A percentile compares a stretch with the other conserved stretches of the same genome.
phyloP scores from a whole-genome alignment of 2,797 vertebrate species.

The Holocentrus rufus region DNA sequence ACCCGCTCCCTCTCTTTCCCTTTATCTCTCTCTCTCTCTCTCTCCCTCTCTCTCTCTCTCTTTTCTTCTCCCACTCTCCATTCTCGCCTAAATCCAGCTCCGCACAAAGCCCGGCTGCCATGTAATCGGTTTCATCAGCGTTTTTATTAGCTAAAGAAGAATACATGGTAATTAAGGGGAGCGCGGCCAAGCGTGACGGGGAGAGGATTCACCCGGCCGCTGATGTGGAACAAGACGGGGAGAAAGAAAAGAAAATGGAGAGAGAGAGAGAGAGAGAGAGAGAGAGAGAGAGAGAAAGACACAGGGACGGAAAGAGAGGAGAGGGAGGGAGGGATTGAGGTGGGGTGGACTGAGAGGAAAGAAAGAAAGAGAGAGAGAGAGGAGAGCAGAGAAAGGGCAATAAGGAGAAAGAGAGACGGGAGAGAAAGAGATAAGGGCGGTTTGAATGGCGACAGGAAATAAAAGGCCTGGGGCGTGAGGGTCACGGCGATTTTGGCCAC shows the following conservation, averaged over 20 bases:
- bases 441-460: conserved; percentile 81
- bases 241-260: conserved; percentile 58
- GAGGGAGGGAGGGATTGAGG: conserved; percentile 53
- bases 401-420: conserved; percentile 61
- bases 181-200: conserved; percentile 75
- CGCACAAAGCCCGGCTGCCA: conserved; percentile 70
- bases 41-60: conserved; percentile 42
- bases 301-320: conserved; percentile 22
- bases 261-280: conserved; percentile 26
- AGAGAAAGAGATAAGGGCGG: conserved; percentile 68
- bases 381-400: conserved; percentile 65
- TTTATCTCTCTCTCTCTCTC: conserved; percentile 17
- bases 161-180: conserved; percentile 85
- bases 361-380: conserved; percentile 22
- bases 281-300: conserved; percentile 29
- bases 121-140: conserved; percentile 85
- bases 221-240: conserved; percentile 77
- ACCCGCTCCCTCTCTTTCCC: background rate
- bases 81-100: conserved; percentile 66
- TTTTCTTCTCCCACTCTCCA: conserved; percentile 55
- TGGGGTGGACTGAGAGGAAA: conserved; percentile 54
- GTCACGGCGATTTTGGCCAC: conserved; percentile 72
- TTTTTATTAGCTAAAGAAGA: conserved; percentile 85
- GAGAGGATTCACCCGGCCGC: conserved; percentile 75
- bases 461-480: conserved; percentile 74